Conservation (phyloP, 2,113 vertebrate genomes). For the Erythrolamprus reginae region DNA sequence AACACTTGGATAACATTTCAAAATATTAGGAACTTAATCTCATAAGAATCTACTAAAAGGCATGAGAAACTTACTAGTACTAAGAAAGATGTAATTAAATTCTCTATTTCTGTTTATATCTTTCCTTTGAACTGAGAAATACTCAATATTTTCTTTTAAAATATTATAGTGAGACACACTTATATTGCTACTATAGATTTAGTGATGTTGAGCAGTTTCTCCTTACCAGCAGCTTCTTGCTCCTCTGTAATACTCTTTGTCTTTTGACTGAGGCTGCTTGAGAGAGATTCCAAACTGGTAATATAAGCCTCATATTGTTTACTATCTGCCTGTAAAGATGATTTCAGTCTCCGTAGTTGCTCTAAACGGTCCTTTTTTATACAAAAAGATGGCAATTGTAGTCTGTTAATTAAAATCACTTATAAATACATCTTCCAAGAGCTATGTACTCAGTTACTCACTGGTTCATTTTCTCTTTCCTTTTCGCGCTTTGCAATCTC, state of each 20-base stretch:
- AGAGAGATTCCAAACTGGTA: constrained; percentile 76
- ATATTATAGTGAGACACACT: background rate
- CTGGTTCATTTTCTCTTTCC: constrained; percentile 83
- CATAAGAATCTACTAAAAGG: background rate
- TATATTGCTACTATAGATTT: background rate
- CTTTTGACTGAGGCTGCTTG: constrained; percentile 75
- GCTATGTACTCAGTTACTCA: constrained; percentile 59
- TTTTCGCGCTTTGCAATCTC: constrained; percentile 83
- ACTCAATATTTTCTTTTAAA: background rate
- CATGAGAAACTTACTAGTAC: background rate
- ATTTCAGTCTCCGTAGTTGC: constrained; percentile 77
- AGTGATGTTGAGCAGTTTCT: background rate
- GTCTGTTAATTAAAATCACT: background rate
- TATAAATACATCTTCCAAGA: background rate
- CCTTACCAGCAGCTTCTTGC: constrained; percentile 76
- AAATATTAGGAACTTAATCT: background rate
- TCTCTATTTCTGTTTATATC: background rate
- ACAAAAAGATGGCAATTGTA: background rate
- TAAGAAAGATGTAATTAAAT: background rate
- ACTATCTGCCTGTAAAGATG: constrained; percentile 79
- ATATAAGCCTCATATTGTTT: constrained; percentile 86
- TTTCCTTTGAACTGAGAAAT: background rate
- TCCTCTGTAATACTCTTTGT: constrained; percentile 73
- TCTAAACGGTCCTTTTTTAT: constrained; percentile 82
- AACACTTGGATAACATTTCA: background rate